Conservation (phyloP, 2,797 vertebrate species). For the Pteropus rufus region DNA sequence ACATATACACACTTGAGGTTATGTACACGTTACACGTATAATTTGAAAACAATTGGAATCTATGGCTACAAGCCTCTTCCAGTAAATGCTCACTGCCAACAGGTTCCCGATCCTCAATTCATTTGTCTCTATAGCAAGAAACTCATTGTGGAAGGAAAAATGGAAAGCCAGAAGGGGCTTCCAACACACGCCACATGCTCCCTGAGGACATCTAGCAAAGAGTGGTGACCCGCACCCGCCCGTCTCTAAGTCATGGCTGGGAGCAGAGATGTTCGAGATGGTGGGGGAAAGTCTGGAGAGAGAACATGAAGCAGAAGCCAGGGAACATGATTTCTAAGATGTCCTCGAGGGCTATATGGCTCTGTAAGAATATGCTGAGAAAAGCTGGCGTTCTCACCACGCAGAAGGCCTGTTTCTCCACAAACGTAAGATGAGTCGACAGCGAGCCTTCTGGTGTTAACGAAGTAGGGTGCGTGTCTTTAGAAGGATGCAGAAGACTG, state of each 20-base stretch:
- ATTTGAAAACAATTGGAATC: not conserved
- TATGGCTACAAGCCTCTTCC: not conserved
- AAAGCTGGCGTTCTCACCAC: not conserved
- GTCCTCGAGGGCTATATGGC: not conserved
- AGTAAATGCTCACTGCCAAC: too few species aligned
- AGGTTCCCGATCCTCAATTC: not conserved
- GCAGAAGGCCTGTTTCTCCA: constrained; percentile 31
- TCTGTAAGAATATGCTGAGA: not conserved
- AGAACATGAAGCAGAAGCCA: not conserved
- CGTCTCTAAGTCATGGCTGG: fast-evolving
- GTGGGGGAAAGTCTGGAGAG: too few species aligned
- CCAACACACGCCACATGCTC: fast-evolving
- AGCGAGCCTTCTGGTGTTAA: constrained; percentile 45
- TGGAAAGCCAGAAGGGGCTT: not conserved
- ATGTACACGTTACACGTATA: fast-evolving
- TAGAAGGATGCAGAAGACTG: not conserved
- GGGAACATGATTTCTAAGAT: not conserved
- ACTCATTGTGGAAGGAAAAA: not conserved
- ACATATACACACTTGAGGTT: not conserved
- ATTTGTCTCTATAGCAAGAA: not conserved
- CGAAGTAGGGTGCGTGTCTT: constrained; percentile 49
- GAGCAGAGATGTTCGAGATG: not conserved
- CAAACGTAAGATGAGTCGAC: not conserved
- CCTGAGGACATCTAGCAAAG: fast-evolving
- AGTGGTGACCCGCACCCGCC: fast-evolving